Conservation (phyloP, 2,888 invertebrate genomes). For the Anarsia innoxiella region DNA sequence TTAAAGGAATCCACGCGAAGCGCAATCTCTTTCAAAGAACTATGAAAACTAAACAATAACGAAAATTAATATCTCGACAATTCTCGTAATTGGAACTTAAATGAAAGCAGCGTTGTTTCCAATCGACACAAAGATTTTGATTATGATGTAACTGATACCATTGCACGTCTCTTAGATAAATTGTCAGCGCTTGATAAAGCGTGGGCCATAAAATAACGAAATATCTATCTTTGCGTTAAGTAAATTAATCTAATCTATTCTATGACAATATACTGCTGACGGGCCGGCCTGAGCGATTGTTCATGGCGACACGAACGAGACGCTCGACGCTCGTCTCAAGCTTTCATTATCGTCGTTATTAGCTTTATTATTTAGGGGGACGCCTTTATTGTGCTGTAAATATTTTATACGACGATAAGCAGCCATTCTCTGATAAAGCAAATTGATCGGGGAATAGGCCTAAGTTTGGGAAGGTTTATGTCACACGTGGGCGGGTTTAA, state of each 20-base stretch:
- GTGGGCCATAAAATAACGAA: conserved; percentile 7
- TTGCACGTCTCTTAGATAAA: conserved; percentile 1
- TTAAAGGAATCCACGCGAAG: conserved; percentile 6
- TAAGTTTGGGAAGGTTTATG: conserved; percentile 51
- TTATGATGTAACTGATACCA: conserved; percentile 8
- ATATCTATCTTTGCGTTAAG: conserved; percentile 8
- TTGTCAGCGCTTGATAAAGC: conserved; percentile 5
- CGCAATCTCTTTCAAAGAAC: conserved; percentile 1
- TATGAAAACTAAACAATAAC: background rate
- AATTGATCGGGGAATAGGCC: conserved; percentile 60
- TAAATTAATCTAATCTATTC: conserved; percentile 12
- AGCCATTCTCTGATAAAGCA: conserved; percentile 59
- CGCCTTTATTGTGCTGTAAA: conserved; percentile 69
- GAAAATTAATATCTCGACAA: background rate
- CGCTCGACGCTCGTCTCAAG: conserved; percentile 26
- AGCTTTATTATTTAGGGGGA: conserved; percentile 59
- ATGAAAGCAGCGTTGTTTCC: background rate
- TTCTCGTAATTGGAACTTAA: background rate
- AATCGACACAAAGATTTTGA: background rate
- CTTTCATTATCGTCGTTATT: conserved; percentile 57
- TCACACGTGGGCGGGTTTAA: conserved; percentile 58
- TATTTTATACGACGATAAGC: conserved; percentile 66
- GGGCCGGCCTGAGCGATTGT: conserved; percentile 2
- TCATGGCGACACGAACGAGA: conserved; percentile 1
- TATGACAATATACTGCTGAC: conserved; percentile 7